phyloP scores from a whole-genome alignment of 2,888 invertebrate species.

The Lepidochrysops patricia region DNA sequence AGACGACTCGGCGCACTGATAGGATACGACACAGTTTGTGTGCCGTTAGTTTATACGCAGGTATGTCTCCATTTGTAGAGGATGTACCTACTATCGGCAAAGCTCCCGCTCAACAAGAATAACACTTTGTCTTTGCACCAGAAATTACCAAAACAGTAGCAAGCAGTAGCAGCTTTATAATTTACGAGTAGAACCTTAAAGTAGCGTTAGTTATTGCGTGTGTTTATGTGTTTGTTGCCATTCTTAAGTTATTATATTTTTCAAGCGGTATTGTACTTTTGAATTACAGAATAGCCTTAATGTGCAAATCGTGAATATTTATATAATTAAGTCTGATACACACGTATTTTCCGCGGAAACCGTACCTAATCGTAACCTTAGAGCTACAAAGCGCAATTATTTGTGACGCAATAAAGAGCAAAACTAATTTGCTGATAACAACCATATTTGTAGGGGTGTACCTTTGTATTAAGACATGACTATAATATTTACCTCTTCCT shows the following conservation, averaged over 20 bases:
- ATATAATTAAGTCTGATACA: neutral
- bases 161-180: too few relatives aligned
- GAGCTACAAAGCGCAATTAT: neutral
- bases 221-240: too few relatives aligned
- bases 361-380: neutral
- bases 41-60: conserved; percentile 94
- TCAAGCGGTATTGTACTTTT: too few relatives aligned
- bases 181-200: too few relatives aligned
- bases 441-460: neutral
- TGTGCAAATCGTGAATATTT: neutral
- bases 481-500: neutral
- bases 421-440: conserved; percentile 2
- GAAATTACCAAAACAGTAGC: too few relatives aligned
- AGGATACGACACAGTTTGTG: conserved; percentile 93
- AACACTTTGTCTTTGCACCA: too few relatives aligned
- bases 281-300: neutral
- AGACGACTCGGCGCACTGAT: conserved; percentile 87
- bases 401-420: neutral
- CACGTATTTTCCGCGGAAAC: neutral
- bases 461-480: neutral
- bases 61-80: conserved; percentile 73
- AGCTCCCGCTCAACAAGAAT: too few relatives aligned
- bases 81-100: too few relatives aligned
- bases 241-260: too few relatives aligned
- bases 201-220: too few relatives aligned